Evolutionary conservation across 2,113 vertebrate genomes (phyloP), one percentile per base, ranked within the genome.

Genomic region (Labrus mixtus): DNA sequence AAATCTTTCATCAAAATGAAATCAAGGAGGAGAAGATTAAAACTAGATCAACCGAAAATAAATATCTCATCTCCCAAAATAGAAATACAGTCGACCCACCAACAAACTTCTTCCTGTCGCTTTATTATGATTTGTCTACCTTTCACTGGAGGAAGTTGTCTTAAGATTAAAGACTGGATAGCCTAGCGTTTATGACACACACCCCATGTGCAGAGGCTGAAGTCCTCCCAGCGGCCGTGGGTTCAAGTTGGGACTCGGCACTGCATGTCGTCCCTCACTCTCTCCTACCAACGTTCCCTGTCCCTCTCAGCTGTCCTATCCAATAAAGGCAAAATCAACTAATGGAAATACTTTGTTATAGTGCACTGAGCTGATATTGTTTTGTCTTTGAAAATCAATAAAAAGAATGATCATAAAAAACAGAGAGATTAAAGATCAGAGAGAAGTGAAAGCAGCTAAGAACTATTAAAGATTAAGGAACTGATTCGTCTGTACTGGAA

Each of bases 381-480:
- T n/a, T n/a, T n/a, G n/a, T n/a, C n/a, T n/a, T n/a, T n/a, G n/a
- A n/a, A n/a, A n/a, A n/a, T n/a, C n/a, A n/a, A n/a, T n/a, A n/a
- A n/a, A n/a, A n/a, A n/a, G n/a, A n/a, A n/a, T n/a, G n/a, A n/a
- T n/a, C n/a, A n/a, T n/a, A n/a, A n/a, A n/a, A n/a, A n/a, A n/a
- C n/a, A n/a, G n/a, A n/a, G n/a, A 37, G 36, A 37, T 37, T 37
- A 37, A 37, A 37, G 15, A 9, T 16, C 16, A 64, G 41, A 60
- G 61, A 71, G 15, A 66, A 61, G 64, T 36, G 12, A 59, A 66
- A 67, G 20, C 62, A 25, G 16, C 11, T 50, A 8, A 58, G 9
- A 41, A 41, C 65, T 16, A 48, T 46, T 3, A 6, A 22, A 33
- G 5, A 46, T 25, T 46, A 17, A 66, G 8, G 0, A 75, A 71